Evolutionary conservation across 2,797 vertebrate species (phyloP).

Genomic region (Tinamus major): DNA sequence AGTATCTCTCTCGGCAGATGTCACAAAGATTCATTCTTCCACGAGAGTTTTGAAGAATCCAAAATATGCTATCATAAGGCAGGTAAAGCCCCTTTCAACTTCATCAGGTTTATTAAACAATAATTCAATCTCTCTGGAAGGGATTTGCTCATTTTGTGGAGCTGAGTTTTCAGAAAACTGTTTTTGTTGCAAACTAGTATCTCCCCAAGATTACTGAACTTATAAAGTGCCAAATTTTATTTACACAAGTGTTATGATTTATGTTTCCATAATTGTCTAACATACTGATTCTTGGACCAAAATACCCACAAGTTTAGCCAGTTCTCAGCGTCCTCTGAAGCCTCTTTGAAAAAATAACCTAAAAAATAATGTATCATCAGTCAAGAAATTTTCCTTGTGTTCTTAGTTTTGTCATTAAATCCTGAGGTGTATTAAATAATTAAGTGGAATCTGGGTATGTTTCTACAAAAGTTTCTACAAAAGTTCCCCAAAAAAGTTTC

Average conservation of each 20-base stretch:
- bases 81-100: not conserved
- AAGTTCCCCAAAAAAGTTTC: not conserved
- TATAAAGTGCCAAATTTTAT: not conserved
- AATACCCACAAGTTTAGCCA: not conserved
- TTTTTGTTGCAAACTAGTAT: not conserved
- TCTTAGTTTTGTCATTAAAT: not conserved
- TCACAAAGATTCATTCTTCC: not conserved
- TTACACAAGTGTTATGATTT: not conserved
- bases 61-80: not conserved
- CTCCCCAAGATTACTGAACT: not conserved
- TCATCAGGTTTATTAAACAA: not conserved
- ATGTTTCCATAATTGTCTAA: not conserved
- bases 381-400: not conserved
- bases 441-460: not conserved
- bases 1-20: not conserved
- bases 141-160: not conserved
- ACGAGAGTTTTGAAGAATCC: not conserved
- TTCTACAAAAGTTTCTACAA: not conserved
- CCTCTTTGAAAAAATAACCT: not conserved
- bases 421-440: not conserved
- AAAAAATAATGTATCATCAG: not conserved
- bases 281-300: not conserved
- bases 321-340: not conserved
- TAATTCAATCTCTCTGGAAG: not conserved
- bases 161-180: not conserved